Evolutionary conservation across 2,888 invertebrate genomes (phyloP), one percentile per base, ranked within the genome.

Genomic region (Resseliella maxima): DNA sequence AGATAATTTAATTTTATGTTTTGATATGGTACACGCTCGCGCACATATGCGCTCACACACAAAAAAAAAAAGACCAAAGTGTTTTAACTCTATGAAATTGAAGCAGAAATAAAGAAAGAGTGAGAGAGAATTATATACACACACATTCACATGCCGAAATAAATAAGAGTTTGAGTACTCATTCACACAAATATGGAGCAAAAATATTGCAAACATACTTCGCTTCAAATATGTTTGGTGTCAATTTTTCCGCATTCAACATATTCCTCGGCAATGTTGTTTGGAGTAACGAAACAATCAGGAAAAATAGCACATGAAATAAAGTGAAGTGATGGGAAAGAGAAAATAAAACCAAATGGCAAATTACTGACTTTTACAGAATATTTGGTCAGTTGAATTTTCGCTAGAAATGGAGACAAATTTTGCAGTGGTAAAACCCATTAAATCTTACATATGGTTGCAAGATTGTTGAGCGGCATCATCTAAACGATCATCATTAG

Each of bases 401-500:
- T n/a, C n/a, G n/a, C n/a, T n/a, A 12, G 41, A 50, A 50, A 50
- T 50, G 46, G 46, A 8, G 46, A 50, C 46, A 50, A 2, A 50
- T 50, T 50, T 50, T 18, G 46, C 18, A 41, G 8, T 50, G 46
- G 18, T 50, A 50, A 50, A 24, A 24, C 59, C 59, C 59, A n/a
- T n/a, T n/a, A n/a, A n/a, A n/a, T n/a, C n/a, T n/a, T n/a, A 59
- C 59, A 59, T 72, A 72, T 35, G 31, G 27, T 1, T 1, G 8
- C 41, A 18, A 50, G 46, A 15, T 50, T 15, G 41, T 8, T n/a
- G 31, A 72, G 31, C 72, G 31, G 72, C 10, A 15, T 31, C 2
- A 83, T 83, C 83, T 31, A 15, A 72, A 72, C 72, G 38, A 83
- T 83, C 6, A 83, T 83, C 83, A 83, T 83, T 83, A 38, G 38